Base-by-base conservation (phyloP, 2,888 invertebrate species). In the Trichogramma dendrolimi region DNA sequence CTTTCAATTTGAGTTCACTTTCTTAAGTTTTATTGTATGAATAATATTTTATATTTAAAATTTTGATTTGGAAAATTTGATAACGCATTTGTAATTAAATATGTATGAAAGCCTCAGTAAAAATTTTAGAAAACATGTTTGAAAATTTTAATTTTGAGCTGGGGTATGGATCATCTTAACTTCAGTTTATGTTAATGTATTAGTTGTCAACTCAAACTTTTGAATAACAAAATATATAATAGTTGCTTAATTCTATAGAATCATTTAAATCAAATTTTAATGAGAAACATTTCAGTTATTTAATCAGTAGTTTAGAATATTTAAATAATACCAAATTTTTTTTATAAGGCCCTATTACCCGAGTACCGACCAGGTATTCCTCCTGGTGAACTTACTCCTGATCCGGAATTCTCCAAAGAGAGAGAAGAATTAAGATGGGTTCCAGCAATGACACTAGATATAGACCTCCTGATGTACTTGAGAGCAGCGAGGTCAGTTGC, bases 401-500 rank as follows among this genome's bases (percentile, higher is more conserved):
- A 82, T 72, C 81, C 81, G 65, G 82, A 83, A 71, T 75, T 79
- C 71, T 80, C 81, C 65, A 85, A 85, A 73, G 82, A 82, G 67
- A 81, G 90, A 70, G 97, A 97, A 81, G 95, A 95, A 81, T 82
- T 94, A 80, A 86, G 93, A 82, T 97, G 97, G 97, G 85, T 92
- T 80, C 96, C 97, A 65, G 92, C 92, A 71, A 91, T 95, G 83
- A 87, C 93, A 71, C 85, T 90, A 74, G 97, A 97, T 83, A 90
- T 93, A 72, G 96, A 97, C 83, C 87, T 97, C 79, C 88, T 96
- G 77, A 96, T 97, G 96, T 97, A 94, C 84, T 87, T 97, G 80
- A 85, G 96, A 75, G 97, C 96, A 72, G 96, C 96, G 70, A 88
- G 96, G 75, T 96, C 96, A 67, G 96, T 98, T 92, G 96, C 97